phyloP scores from a whole-genome alignment of 2,888 invertebrate genomes.

The Abrostola tripartita region DNA sequence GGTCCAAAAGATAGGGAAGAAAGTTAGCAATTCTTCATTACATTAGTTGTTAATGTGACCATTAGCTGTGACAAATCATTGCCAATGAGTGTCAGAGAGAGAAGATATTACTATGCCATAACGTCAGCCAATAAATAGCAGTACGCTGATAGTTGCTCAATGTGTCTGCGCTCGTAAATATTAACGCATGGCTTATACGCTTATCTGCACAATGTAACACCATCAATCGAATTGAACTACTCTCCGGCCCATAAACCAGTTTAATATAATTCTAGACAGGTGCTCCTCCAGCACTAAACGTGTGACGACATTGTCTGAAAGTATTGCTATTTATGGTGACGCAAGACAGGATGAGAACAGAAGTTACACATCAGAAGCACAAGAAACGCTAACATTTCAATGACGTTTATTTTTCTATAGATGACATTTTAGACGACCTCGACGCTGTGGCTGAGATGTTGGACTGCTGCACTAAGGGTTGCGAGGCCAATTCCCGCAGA shows the following conservation, averaged over 20 bases:
- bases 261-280: constrained; percentile 44
- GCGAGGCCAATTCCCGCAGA: no score
- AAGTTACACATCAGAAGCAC: neutral
- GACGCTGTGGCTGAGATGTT: no score
- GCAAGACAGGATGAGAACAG: neutral
- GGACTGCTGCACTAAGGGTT: no score
- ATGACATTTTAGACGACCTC: no score
- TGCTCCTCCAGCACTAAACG: constrained; percentile 30
- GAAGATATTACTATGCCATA: no score
- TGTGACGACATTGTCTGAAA: constrained; percentile 32
- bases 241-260: constrained; percentile 23
- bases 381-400: neutral
- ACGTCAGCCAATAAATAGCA: no score
- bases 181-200: neutral
- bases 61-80: no score
- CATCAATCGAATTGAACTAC: constrained; percentile 31
- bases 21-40: no score
- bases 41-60: no score
- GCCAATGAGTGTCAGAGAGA: no score
- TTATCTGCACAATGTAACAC: constrained; percentile 12
- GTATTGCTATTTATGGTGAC: constrained; percentile 10
- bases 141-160: neutral
- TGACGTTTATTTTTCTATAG: no score
- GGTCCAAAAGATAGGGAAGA: no score
- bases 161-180: neutral